Evolutionary conservation across 2,888 invertebrate species (phyloP).

Genomic region (Nemotelus pantherinus): DNA sequence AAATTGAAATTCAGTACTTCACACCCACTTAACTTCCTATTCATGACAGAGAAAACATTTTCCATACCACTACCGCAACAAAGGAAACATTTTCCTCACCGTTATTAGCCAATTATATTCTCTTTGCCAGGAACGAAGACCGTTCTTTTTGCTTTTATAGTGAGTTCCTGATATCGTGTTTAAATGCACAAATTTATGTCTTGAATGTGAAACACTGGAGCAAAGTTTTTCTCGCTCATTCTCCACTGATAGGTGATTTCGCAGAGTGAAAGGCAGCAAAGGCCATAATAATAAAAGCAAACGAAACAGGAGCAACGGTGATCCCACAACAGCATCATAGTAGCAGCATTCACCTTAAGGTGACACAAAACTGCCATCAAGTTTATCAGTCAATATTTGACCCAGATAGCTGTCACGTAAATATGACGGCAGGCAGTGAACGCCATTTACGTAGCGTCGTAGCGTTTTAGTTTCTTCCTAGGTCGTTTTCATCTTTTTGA

Average conservation of each 20-base stretch:
- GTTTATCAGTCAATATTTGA: conserved; percentile 52
- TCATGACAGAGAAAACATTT: no score
- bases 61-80: not conserved
- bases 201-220: not conserved
- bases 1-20: no score
- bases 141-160: not conserved
- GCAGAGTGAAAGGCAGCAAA: conserved; percentile 5
- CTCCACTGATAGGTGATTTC: not conserved
- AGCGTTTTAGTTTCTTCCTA: conserved; percentile 1
- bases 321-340: not conserved
- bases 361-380: conserved; percentile 46
- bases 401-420: conserved; percentile 48
- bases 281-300: conserved; percentile 25
- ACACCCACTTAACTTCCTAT: no score
- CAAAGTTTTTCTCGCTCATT: conserved; percentile 4
- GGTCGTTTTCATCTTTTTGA: not conserved
- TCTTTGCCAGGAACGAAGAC: not conserved
- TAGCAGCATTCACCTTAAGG: conserved; percentile 39
- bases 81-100: not conserved
- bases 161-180: not conserved
- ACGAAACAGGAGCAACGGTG: conserved; percentile 1
- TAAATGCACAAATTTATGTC: conserved; percentile 30
- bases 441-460: conserved; percentile 22
- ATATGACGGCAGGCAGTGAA: conserved; percentile 19
- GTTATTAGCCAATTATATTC: conserved; percentile 14